These are phyloP conservation scores for Dicycla oo DNA, from an alignment of 2,888 invertebrate species.

Conservation along the genomic window DNA sequence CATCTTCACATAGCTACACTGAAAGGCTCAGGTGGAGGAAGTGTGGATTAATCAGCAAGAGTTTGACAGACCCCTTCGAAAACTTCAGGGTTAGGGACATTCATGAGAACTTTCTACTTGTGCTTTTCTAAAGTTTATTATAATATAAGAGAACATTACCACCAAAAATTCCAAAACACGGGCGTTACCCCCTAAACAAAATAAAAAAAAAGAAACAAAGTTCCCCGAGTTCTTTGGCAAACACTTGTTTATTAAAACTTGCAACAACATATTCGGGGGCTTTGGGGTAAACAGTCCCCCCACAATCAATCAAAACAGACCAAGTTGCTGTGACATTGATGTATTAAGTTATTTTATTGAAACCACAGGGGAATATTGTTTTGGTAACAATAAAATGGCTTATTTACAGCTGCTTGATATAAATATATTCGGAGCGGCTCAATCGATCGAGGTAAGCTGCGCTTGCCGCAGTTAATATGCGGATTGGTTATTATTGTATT, in stretches of 20 bases:
- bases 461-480: no score
- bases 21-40: background rate
- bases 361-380: slow-evolving; percentile 45
- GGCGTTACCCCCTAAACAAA: background rate
- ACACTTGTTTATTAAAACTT: slow-evolving; percentile 52
- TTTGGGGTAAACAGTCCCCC: slow-evolving; percentile 40
- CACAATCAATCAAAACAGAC: slow-evolving; percentile 61
- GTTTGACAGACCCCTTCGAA: background rate
- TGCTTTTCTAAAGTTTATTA: background rate
- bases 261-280: slow-evolving; percentile 41
- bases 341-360: slow-evolving; percentile 63
- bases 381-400: slow-evolving; percentile 50
- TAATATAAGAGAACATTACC: background rate
- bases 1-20: background rate
- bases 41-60: background rate
- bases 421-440: background rate
- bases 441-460: background rate
- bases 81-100: background rate
- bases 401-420: slow-evolving; percentile 25
- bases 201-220: slow-evolving; percentile 17
- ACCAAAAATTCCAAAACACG: no score
- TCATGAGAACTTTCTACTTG: background rate
- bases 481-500: no score
- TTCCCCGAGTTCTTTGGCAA: slow-evolving; percentile 19
- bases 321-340: slow-evolving; percentile 64